phyloP scores from a whole-genome alignment of 2,113 vertebrate species.

The Ictalurus punctatus region DNA sequence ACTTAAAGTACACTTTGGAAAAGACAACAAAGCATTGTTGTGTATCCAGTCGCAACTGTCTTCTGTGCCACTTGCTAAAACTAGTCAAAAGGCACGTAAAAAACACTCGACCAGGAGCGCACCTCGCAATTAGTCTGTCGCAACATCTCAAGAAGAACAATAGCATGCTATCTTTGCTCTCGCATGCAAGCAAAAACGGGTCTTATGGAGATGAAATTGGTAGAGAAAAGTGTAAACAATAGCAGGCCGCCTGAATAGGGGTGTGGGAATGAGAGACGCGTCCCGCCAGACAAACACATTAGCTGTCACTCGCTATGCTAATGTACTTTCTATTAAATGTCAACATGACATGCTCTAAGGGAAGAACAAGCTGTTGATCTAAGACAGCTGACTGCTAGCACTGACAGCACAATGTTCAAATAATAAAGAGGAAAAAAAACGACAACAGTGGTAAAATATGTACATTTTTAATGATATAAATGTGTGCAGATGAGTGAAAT shows the following conservation, averaged over 20 bases:
- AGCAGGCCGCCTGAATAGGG: slow-evolving; percentile 34
- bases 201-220: slow-evolving; percentile 33
- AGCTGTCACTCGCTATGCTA: slow-evolving; percentile 54
- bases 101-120: slow-evolving; percentile 38
- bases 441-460: slow-evolving; percentile 31
- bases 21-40: slow-evolving; percentile 41
- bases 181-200: slow-evolving; percentile 25
- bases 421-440: slow-evolving; percentile 1
- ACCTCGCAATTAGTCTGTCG: slow-evolving; percentile 56
- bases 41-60: slow-evolving; percentile 56
- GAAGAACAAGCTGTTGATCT: slow-evolving; percentile 51
- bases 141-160: slow-evolving; percentile 49
- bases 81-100: slow-evolving; percentile 41
- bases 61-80: slow-evolving; percentile 45
- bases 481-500: slow-evolving; percentile 24
- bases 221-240: slow-evolving; percentile 48
- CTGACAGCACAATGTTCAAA: slow-evolving; percentile 40
- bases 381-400: slow-evolving; percentile 48
- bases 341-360: slow-evolving; percentile 47
- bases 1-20: slow-evolving; percentile 47
- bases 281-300: slow-evolving; percentile 48
- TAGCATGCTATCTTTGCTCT: slow-evolving; percentile 35
- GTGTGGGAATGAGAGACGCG: slow-evolving; percentile 30
- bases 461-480: slow-evolving; percentile 8
- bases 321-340: slow-evolving; percentile 57